A percentile compares a stretch with the other conserved stretches of the same genome.
Evolutionary conservation across 1,140 invertebrate genomes (phyloP).

Genomic region (Archegozetes longisetosus): DNA sequence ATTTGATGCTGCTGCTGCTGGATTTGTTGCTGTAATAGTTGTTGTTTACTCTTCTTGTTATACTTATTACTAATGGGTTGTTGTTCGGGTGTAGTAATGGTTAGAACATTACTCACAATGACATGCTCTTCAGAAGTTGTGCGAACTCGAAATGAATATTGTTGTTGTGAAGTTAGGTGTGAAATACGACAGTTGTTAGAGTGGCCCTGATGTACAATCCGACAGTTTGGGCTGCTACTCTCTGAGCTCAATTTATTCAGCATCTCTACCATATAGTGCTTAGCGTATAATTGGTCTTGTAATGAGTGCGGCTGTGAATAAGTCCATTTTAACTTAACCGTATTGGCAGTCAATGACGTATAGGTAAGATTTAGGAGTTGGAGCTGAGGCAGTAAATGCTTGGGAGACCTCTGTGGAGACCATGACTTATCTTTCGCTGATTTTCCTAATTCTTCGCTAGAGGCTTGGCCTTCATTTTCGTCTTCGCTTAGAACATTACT

Average conservation of each 20-base stretch:
- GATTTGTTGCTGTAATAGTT: conserved; percentile 9
- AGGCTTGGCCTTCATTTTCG: not conserved
- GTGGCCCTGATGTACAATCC: conserved; percentile 14
- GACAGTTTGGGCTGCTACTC: not conserved
- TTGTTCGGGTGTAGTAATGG: conserved; percentile 13
- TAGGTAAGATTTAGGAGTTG: conserved; percentile 6
- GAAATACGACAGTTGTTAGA: conserved; percentile 6
- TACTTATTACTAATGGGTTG: not conserved
- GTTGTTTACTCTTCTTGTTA: not conserved
- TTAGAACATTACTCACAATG: conserved; percentile 13
- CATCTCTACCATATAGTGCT: conserved; percentile 17
- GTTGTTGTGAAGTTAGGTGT: conserved; percentile 6
- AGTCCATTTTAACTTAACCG: conserved; percentile 16
- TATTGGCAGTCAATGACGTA: conserved; percentile 4
- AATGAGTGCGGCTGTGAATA: not conserved
- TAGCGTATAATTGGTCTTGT: not conserved
- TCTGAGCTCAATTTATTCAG: conserved; percentile 1
- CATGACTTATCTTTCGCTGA: not conserved
- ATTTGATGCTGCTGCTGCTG: conserved; percentile 1
- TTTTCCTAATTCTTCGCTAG: not conserved
- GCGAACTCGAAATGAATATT: conserved; percentile 16
- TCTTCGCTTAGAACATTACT: not conserved
- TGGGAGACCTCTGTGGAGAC: conserved; percentile 13
- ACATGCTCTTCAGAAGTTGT: not conserved
- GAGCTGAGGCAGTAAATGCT: conserved; percentile 14